Evolutionary conservation across 2,888 invertebrate species (phyloP).

Genomic region (Philonicus albiceps): DNA sequence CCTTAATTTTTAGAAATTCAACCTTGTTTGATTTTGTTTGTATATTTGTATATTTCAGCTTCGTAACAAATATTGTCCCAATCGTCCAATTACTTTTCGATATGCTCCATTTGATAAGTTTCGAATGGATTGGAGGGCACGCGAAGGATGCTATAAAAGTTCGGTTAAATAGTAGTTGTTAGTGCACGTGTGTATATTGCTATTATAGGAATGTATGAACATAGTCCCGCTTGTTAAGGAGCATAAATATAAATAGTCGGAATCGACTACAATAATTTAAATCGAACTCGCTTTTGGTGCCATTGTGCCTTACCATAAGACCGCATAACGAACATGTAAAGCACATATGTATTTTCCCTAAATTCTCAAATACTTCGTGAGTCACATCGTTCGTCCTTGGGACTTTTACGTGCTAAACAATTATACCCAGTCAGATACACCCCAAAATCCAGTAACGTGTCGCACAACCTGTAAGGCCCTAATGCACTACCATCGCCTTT

Average conservation of each 20-base stretch:
- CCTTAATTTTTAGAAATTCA: no score
- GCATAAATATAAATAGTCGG: not conserved
- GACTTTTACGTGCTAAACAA: not conserved
- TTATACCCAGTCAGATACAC: not conserved
- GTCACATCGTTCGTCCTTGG: not conserved
- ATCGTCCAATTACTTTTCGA: not conserved
- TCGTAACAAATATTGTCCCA: not conserved
- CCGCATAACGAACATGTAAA: not conserved
- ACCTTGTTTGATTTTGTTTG: no score
- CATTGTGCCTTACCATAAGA: not conserved
- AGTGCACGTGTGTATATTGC: not conserved
- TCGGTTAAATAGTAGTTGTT: not conserved
- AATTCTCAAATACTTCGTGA: not conserved
- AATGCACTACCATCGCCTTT: not conserved
- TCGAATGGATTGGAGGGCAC: not conserved
- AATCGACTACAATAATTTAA: not conserved
- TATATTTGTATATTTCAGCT: not conserved
- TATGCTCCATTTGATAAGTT: not conserved
- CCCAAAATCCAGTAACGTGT: not conserved
- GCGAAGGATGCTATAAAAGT: not conserved
- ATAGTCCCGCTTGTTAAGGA: not conserved
- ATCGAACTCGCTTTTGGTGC: not conserved
- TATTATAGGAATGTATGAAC: not conserved
- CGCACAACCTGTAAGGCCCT: not conserved
- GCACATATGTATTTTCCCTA: not conserved